phyloP scores from a whole-genome alignment of 2,113 vertebrate genomes.

The Vimba vimba region DNA sequence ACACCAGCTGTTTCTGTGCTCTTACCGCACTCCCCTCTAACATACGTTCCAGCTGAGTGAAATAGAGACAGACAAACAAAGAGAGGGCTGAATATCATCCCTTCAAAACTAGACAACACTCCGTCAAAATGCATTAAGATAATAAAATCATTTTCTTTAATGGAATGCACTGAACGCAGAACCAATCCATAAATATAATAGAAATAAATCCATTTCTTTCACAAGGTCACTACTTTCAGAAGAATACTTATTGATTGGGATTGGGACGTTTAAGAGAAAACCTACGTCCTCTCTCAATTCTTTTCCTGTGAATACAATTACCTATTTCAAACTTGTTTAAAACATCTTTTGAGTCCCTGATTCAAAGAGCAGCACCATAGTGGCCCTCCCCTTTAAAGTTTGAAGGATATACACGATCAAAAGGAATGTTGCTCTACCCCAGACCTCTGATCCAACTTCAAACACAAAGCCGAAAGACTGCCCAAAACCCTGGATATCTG shows the following conservation, averaged over 20 bases:
- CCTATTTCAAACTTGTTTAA: neutral
- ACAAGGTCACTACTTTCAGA: neutral
- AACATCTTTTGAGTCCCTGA: neutral
- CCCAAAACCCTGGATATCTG: neutral
- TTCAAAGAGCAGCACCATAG: conserved; percentile 3
- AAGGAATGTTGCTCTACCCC: neutral
- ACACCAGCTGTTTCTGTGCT: conserved; percentile 91
- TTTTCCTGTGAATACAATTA: conserved; percentile 12
- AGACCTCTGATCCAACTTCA: conserved; percentile 39
- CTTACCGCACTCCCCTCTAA: conserved; percentile 88
- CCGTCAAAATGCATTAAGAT: conserved; percentile 10
- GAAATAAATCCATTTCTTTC: neutral
- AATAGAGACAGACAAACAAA: neutral
- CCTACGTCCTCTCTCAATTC: neutral
- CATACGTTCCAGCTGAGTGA: conserved; percentile 87
- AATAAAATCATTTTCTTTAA: neutral
- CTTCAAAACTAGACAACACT: neutral
- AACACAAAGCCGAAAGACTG: neutral
- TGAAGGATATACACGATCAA: conserved; percentile 34
- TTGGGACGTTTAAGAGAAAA: neutral
- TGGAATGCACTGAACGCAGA: neutral
- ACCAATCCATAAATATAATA: conserved; percentile 8
- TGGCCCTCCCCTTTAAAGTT: neutral
- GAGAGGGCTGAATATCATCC: neutral
- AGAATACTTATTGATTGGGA: conserved; percentile 21